Percentiles rank a stretch among this genome's conserved stretches.
phyloP scores from a whole-genome alignment of 2,888 invertebrate genomes.

The Drosophila recens region DNA sequence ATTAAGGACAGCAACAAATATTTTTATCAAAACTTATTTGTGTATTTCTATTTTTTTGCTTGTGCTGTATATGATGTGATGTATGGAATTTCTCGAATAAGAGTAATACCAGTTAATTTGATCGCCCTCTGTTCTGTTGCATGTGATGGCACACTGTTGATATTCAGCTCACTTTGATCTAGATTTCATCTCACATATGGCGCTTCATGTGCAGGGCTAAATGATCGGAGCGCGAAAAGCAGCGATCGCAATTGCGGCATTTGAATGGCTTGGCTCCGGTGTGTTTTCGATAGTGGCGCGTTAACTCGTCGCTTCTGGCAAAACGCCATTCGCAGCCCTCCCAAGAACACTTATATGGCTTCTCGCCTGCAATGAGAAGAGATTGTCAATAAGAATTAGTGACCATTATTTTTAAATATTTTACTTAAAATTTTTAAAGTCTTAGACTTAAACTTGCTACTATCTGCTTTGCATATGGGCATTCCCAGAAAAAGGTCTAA shows the following conservation, averaged over 20 bases:
- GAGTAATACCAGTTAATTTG: constrained; percentile 37
- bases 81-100: constrained; percentile 42
- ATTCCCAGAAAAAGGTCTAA: too few relatives aligned
- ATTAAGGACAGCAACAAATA: constrained; percentile 39
- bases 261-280: constrained; percentile 99
- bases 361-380: constrained; percentile 92
- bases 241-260: constrained; percentile 97
- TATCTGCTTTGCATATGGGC: not conserved
- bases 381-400: constrained; percentile 12
- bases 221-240: constrained; percentile 98
- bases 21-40: constrained; percentile 26
- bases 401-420: too few relatives aligned
- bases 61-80: constrained; percentile 45
- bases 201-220: constrained; percentile 98
- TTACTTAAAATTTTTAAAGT: not conserved
- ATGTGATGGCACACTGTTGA: constrained; percentile 71
- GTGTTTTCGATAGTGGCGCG: constrained; percentile 98
- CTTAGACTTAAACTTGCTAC: not conserved
- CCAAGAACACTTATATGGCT: constrained; percentile 99
- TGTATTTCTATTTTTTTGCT: not conserved
- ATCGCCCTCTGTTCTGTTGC: constrained; percentile 29
- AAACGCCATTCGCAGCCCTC: constrained; percentile 99
- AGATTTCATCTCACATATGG: constrained; percentile 86
- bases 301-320: constrained; percentile 97
- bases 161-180: constrained; percentile 47